Base-by-base conservation (phyloP, 1,140 invertebrate genomes). In the Anastrepha ludens region DNA sequence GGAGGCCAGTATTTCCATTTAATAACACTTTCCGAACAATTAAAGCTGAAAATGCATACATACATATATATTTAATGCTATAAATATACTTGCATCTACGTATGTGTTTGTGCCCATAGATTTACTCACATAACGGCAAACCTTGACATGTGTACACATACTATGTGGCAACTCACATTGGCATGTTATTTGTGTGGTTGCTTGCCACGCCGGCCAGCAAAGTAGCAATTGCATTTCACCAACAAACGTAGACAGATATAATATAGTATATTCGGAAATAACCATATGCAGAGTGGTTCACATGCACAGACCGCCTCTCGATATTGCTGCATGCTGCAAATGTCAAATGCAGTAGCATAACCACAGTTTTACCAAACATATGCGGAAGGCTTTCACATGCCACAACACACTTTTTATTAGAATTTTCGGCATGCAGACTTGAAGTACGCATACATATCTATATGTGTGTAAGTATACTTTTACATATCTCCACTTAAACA, bases 361-460 rank as follows among this genome's bases (percentile, higher is more conserved):
- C 74, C 74, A 55, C 74, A 81, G n/a, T 81, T 81, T 81, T 81
- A 81, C 47, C 74, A 81, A 81, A 81, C 74, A 81, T 55, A 55
- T 81, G 74, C 17, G 74, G 74, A 81, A 81, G 74, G 47, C 74
- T 55, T 81, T 55, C 74, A 81, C 47, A 55, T 29, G 44, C 74
- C 74, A 81, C 74, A 81, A 81, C 47, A 81, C 47, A 55, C 17
- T 81, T 81, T 81, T 81, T 81, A 55, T 81, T 81, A 47, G 15
- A n/a, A n/a, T 47, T 81, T 81, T 81, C 44, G 47, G 74, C 47
- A 58, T 47, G 17, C 41, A 44, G 39, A 74, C 11, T 67, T 39
- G 29, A 29, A 29, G 64, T 9, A 67, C 29, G 64, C 7, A 67
- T 67, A 67, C 11, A 39, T 62, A n/a, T 62, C 8, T 62, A 17